Conservation (phyloP, 2,888 invertebrate genomes). For the Eupithecia insigniata region DNA sequence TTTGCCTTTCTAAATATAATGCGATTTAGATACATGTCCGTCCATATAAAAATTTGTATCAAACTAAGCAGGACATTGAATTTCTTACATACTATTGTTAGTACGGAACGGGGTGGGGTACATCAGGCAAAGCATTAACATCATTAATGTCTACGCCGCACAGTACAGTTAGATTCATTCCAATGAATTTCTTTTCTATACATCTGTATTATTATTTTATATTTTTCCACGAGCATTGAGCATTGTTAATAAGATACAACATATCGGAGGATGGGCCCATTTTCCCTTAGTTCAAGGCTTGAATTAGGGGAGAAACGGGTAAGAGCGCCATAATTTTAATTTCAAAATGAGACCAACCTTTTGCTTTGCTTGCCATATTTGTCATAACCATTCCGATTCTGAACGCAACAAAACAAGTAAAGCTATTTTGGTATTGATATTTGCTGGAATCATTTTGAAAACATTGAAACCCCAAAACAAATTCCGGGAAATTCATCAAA, state of each 20-base stretch:
- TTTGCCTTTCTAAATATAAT: too few relatives aligned
- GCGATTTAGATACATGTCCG: too few relatives aligned
- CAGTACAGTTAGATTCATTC: background rate
- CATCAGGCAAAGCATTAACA: too few relatives aligned
- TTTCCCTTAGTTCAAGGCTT: conserved; percentile 13
- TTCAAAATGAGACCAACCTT: conserved; percentile 28
- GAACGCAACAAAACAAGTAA: background rate
- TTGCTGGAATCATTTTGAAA: background rate
- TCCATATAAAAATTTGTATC: too few relatives aligned
- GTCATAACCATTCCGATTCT: too few relatives aligned
- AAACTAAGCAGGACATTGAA: too few relatives aligned
- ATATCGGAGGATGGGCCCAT: conserved; percentile 35
- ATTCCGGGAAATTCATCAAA: conserved; percentile 2
- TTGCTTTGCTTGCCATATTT: background rate
- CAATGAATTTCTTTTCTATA: conserved; percentile 20
- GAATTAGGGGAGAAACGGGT: conserved; percentile 36
- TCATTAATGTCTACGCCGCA: too few relatives aligned
- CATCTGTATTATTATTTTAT: background rate
- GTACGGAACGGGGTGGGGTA: too few relatives aligned
- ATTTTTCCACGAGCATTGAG: conserved; percentile 47
- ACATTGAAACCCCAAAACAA: background rate
- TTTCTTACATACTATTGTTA: too few relatives aligned
- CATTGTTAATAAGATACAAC: conserved; percentile 53
- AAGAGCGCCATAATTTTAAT: conserved; percentile 44
- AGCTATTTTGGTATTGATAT: background rate